A percentile compares a stretch with the other conserved stretches of the same genome.
phyloP scores from a whole-genome alignment of 2,888 invertebrate genomes.

The Synergus japonicus region DNA sequence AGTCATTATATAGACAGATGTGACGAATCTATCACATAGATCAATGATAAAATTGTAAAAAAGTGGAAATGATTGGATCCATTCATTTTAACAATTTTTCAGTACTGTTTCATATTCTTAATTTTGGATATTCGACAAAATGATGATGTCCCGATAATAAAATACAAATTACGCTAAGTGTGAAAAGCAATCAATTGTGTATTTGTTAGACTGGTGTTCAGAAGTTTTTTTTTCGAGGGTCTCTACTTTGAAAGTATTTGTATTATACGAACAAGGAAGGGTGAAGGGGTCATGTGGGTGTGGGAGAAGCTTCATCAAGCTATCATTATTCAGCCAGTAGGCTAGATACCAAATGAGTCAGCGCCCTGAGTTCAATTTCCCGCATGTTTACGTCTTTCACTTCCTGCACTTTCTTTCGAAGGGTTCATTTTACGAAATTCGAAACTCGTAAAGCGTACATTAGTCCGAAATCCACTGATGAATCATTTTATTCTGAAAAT shows the following conservation, averaged over 20 bases:
- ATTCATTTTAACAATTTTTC: too few relatives aligned
- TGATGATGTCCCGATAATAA: neutral
- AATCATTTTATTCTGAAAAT: neutral
- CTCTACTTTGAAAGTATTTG: neutral
- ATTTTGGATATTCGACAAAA: too few relatives aligned
- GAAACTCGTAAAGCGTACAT: neutral
- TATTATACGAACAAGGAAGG: neutral
- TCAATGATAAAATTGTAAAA: too few relatives aligned
- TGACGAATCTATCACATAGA: too few relatives aligned
- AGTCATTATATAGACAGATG: too few relatives aligned
- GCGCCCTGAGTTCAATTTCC: neutral
- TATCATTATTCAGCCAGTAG: conserved; percentile 1
- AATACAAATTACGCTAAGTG: neutral
- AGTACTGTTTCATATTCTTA: too few relatives aligned
- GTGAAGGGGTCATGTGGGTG: neutral
- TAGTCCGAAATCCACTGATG: neutral
- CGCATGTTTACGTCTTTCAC: neutral
- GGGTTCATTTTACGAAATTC: neutral
- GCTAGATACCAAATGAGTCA: conserved; percentile 17
- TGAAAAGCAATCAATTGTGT: neutral
- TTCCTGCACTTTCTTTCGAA: neutral
- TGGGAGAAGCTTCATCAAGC: neutral
- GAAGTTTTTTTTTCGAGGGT: neutral
- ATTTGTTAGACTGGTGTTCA: neutral
- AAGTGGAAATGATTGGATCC: too few relatives aligned